phyloP scores from a whole-genome alignment of 2,888 invertebrate species.

The Orthosia gothica region DNA sequence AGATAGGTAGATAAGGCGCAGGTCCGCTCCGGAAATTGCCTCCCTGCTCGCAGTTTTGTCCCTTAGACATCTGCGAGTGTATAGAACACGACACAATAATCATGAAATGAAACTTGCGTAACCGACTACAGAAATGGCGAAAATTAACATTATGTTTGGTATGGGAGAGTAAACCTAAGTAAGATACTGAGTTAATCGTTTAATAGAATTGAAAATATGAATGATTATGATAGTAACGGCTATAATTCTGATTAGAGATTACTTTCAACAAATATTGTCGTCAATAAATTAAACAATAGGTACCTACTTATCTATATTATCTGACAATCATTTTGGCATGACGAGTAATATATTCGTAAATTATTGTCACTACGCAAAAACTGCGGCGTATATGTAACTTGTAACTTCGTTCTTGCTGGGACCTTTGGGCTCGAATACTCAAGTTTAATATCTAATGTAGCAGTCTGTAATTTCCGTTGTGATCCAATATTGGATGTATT shows the following conservation, averaged over 20 bases:
- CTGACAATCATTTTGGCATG: slow-evolving; percentile 2
- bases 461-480: slow-evolving; percentile 62
- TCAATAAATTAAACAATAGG: slow-evolving; percentile 18
- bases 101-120: slow-evolving; percentile 14
- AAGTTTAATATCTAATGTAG: slow-evolving; percentile 55
- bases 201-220: slow-evolving; percentile 7
- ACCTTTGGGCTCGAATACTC: slow-evolving; percentile 37
- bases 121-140: not conserved
- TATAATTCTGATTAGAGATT: slow-evolving; percentile 11
- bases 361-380: slow-evolving; percentile 3
- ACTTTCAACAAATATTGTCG: slow-evolving; percentile 10
- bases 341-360: not conserved
- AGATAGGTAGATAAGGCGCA: slow-evolving; percentile 38
- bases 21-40: slow-evolving; percentile 61
- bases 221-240: slow-evolving; percentile 4
- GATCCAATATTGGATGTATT: slow-evolving; percentile 57
- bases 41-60: slow-evolving; percentile 43
- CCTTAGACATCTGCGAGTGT: slow-evolving; percentile 35
- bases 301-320: slow-evolving; percentile 5
- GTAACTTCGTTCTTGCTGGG: slow-evolving; percentile 33
- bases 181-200: no score
- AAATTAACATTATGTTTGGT: slow-evolving; percentile 10
- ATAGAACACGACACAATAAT: slow-evolving; percentile 20
- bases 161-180: not conserved
- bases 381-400: slow-evolving; percentile 7